These are phyloP conservation scores for Rhagoletis pomonella DNA, from an alignment of 1,140 invertebrate genomes.

Conservation along the genomic window DNA sequence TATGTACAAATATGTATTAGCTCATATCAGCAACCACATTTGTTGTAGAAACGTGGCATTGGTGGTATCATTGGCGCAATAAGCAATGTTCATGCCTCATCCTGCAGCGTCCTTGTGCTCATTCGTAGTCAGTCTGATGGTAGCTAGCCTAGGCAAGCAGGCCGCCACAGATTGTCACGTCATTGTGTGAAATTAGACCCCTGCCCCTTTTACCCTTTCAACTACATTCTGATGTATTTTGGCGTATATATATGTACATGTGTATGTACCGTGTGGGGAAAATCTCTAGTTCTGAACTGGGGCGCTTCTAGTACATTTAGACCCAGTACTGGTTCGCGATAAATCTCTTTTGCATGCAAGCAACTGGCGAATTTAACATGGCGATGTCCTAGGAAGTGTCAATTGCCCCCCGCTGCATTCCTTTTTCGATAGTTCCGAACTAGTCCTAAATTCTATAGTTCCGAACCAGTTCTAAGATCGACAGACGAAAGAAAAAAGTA, in stretches of 20 bases:
- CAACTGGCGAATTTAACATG: too few species aligned
- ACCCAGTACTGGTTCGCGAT: too few species aligned
- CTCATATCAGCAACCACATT: conserved; percentile 7
- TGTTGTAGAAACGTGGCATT: conserved; percentile 10
- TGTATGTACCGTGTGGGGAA: too few species aligned
- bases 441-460: too few species aligned
- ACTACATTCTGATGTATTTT: neutral
- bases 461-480: too few species aligned
- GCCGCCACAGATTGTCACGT: conserved; percentile 35
- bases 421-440: too few species aligned
- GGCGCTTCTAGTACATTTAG: too few species aligned
- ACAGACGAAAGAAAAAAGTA: too few species aligned
- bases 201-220: conserved; percentile 15
- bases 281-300: too few species aligned
- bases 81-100: conserved; percentile 39
- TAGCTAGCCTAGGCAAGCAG: neutral
- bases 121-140: neutral
- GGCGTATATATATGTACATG: neutral
- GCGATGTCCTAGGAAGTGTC: too few species aligned
- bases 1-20: neutral
- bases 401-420: too few species aligned
- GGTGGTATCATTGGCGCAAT: conserved; percentile 10
- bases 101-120: neutral
- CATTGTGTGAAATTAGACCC: conserved; percentile 42
- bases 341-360: too few species aligned